Conservation (phyloP, 1,140 invertebrate genomes). For the Zaprionus kolodkinae region DNA sequence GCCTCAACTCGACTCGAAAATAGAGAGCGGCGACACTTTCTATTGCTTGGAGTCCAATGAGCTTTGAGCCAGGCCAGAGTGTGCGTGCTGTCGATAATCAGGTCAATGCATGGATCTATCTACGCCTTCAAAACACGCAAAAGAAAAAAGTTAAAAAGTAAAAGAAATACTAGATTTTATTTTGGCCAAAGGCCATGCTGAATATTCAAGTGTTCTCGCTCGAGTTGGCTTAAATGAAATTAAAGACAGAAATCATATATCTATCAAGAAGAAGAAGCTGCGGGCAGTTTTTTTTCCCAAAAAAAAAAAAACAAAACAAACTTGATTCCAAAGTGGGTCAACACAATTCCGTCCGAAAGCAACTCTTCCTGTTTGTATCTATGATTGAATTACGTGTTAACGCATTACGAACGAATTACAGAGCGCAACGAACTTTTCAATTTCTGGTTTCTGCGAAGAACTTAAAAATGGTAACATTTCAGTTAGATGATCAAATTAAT, state of each 20-base stretch:
- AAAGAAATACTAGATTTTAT: conserved; percentile 33
- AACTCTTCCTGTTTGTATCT: conserved; percentile 25
- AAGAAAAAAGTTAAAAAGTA: conserved; percentile 12
- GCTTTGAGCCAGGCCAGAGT: conserved; percentile 24
- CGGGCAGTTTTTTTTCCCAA: background rate
- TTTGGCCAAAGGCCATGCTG: conserved; percentile 44
- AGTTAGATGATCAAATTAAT: background rate
- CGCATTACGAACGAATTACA: conserved; percentile 28
- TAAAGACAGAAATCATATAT: conserved; percentile 34
- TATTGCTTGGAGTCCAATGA: conserved; percentile 24
- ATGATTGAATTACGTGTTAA: conserved; percentile 45
- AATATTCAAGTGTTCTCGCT: conserved; percentile 23
- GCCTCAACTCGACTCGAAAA: conserved; percentile 4
- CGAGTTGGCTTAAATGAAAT: conserved; percentile 45
- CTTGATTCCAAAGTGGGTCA: conserved; percentile 27
- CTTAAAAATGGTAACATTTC: background rate
- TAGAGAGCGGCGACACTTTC: conserved; percentile 54
- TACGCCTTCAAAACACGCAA: conserved; percentile 20
- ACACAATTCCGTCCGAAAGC: no score
- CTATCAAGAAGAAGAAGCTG: background rate
- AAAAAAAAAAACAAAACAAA: background rate
- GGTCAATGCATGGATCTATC: conserved; percentile 33
- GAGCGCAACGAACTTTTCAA: conserved; percentile 11
- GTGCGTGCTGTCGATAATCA: conserved; percentile 51
- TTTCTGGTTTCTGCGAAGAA: background rate